A percentile compares a stretch with the other conserved stretches of the same genome.
These are phyloP conservation scores for Aviceda subcristata DNA, from an alignment of 2,113 vertebrate species.

Conservation along the genomic window DNA sequence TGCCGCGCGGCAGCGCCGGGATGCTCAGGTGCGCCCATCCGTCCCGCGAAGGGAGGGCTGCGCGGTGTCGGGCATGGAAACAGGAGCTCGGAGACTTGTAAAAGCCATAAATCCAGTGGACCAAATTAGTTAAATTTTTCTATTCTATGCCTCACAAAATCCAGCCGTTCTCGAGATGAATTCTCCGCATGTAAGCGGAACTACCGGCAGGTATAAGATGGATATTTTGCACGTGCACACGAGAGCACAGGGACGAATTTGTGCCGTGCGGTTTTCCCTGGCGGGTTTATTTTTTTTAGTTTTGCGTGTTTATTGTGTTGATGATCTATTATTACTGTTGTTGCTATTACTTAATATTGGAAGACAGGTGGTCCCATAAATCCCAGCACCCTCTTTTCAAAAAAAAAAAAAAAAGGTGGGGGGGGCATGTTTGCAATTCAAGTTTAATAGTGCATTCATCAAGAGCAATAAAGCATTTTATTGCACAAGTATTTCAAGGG, in stretches of 20 bases:
- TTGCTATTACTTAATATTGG: neutral
- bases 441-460: conserved; percentile 34
- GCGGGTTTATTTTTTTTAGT: neutral
- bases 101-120: conserved; percentile 26
- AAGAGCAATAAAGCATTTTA: conserved; percentile 62
- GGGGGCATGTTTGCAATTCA: conserved; percentile 15
- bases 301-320: neutral
- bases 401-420: neutral
- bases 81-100: neutral
- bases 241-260: neutral
- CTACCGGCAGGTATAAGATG: neutral
- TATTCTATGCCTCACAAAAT: conserved; percentile 35
- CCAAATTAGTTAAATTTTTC: conserved; percentile 27
- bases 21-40: neutral
- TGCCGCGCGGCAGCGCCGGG: neutral
- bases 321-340: neutral
- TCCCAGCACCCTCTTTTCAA: neutral
- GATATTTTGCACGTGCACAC: neutral
- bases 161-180: neutral
- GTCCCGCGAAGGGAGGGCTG: neutral
- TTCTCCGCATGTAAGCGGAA: neutral
- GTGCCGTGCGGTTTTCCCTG: neutral
- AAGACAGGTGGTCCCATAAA: conserved; percentile 25
- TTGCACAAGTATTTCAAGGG: conserved; percentile 41
- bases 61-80: neutral